Evolutionary conservation across 2,113 vertebrate species (phyloP), one percentile per base, ranked within the genome.

Genomic region (Rhadina sibilatrix): DNA sequence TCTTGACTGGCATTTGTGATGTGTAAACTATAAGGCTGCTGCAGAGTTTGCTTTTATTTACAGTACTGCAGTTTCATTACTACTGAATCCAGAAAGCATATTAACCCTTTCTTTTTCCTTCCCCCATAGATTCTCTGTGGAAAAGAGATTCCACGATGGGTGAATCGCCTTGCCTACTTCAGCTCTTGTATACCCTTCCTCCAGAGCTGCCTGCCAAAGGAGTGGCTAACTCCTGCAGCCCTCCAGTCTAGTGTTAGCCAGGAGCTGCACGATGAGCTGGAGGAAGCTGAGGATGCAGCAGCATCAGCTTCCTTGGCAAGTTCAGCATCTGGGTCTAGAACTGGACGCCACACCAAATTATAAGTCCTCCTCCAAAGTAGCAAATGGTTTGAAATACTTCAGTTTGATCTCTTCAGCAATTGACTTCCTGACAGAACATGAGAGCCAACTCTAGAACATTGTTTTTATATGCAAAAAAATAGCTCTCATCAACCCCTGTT

Each of bases 111-210:
- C 7, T 69, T 87, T 90, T 63, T 35, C 35, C 53, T 83, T 77
- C 14, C 18, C 66, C 22, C 13, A 2, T 89, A 99, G 99, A 99
- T 99, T 96, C 98, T 99, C 49, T 99, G 99, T 81, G 99, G 99
- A 91, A 98, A 99, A 86, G 99, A 99, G 98, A 99, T 99, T 97
- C 99, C 99, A 60, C 99, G 99, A 94, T 99, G 99, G 99, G 99
- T 99, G 89, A 99, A 99, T 97, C 98, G 99, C 42, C 98, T 99
- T 84, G 99, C 99, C 96, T 99, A 99, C 98, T 99, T 99, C 98
- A 99, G 99, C 98, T 99, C 99, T 86, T 99, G 99, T 47, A 99
- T 99, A 93, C 99, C 99, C 12, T 99, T 99, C 93, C 99, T 99
- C 30, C 99, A 99, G 98, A 99, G 99, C 97, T 99, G 99, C 96